Percentiles rank a stretch among this genome's conserved stretches.
Evolutionary conservation across 2,113 vertebrate genomes (phyloP).

Genomic region (Axis porcinus): DNA sequence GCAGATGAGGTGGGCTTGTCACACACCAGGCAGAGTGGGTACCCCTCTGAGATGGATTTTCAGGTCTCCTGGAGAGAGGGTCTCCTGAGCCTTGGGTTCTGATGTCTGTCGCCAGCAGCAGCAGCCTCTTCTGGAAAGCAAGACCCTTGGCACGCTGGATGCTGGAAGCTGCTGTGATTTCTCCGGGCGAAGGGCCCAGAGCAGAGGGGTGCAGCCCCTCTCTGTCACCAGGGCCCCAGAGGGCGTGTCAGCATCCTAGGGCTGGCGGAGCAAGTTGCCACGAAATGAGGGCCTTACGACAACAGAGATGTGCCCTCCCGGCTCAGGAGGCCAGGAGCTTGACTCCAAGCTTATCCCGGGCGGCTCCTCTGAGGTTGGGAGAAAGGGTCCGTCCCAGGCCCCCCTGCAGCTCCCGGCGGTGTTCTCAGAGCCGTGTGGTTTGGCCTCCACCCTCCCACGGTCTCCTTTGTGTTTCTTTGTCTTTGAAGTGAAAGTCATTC

Average conservation of each 20-base stretch:
- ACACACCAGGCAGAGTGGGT: not conserved
- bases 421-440: too few relatives aligned
- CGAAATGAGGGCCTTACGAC: too few relatives aligned
- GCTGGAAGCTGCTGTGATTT: not conserved
- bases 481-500: not conserved
- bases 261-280: not conserved
- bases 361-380: accelerated
- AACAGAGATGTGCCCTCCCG: accelerated
- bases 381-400: accelerated
- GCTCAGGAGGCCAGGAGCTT: not conserved
- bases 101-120: not conserved
- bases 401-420: accelerated
- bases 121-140: not conserved
- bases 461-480: not conserved
- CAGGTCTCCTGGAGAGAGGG: not conserved
- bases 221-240: not conserved
- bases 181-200: accelerated
- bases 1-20: slow-evolving; percentile 13
- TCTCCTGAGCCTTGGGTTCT: not conserved
- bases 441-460: accelerated
- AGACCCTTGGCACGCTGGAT: accelerated
- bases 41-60: slow-evolving; percentile 12
- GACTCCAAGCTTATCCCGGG: accelerated
- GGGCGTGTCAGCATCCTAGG: not conserved
- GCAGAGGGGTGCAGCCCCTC: not conserved